A percentile compares a stretch with the other conserved stretches of the same genome.
Evolutionary conservation across 2,797 vertebrate genomes (phyloP).

Genomic region (Vipera latastei): DNA sequence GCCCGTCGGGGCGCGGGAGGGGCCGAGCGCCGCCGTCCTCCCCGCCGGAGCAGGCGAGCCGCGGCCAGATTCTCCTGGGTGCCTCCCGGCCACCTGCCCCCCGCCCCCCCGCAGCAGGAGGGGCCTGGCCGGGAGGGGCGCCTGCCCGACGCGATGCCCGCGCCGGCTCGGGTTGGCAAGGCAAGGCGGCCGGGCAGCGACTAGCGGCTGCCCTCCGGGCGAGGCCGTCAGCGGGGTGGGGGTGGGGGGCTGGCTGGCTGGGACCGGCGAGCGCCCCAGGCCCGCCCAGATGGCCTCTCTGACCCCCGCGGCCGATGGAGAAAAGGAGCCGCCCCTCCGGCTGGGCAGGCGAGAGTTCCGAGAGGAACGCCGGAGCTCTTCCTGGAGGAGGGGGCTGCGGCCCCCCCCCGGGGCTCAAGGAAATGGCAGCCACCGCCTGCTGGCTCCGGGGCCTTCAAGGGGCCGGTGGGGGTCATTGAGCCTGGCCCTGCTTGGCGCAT

Average conservation of each 20-base stretch:
- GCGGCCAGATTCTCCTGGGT: neutral
- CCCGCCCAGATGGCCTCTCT: neutral
- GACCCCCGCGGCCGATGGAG: neutral
- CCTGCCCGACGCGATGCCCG: neutral
- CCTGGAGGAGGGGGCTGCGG: neutral
- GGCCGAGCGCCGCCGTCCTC: neutral
- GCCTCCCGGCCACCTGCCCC: no score
- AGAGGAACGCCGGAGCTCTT: neutral
- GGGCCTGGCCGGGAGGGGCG: neutral
- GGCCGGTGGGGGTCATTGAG: accelerated
- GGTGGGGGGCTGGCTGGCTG: neutral
- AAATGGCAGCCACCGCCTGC: neutral
- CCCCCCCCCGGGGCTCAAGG: neutral
- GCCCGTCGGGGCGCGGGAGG: neutral
- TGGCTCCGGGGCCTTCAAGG: neutral
- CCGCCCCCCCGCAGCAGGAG: no score
- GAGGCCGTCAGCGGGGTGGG: neutral
- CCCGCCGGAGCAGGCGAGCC: neutral
- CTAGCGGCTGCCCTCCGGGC: neutral
- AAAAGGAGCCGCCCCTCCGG: neutral
- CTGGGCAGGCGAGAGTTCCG: neutral
- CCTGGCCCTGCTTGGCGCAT: neutral
- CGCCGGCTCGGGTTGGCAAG: neutral
- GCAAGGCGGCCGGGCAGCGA: neutral
- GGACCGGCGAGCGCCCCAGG: neutral